Evolutionary conservation across 2,888 invertebrate genomes (phyloP).

Genomic region (Pseudolycoriella hygida): DNA sequence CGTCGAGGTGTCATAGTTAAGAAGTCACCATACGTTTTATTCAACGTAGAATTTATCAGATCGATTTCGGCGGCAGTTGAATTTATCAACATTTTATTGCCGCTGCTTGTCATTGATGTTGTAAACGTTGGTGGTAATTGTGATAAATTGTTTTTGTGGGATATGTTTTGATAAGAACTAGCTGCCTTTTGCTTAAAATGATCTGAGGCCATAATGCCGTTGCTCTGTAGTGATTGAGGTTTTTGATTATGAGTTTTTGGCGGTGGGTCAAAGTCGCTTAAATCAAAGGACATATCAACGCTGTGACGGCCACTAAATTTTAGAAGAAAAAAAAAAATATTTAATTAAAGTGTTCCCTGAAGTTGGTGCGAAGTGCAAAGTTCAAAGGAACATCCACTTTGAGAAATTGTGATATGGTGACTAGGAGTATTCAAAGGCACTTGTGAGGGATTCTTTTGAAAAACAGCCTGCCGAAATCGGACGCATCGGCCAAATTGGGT

Average conservation of each 20-base stretch:
- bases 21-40: constrained; percentile 24
- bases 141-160: background rate
- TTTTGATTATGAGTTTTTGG: constrained; percentile 20
- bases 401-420: too few relatives aligned
- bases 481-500: too few relatives aligned
- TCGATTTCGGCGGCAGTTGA: background rate
- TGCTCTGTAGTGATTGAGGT: background rate
- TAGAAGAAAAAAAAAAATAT: constrained; percentile 7
- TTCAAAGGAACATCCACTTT: too few relatives aligned
- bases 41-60: constrained; percentile 14
- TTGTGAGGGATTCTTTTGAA: too few relatives aligned
- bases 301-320: constrained; percentile 18
- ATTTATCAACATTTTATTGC: background rate
- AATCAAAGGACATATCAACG: constrained; percentile 26
- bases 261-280: constrained; percentile 25
- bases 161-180: constrained; percentile 10
- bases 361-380: too few relatives aligned
- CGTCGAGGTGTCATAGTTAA: constrained; percentile 21
- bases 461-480: too few relatives aligned
- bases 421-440: too few relatives aligned
- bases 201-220: too few relatives aligned
- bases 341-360: too few relatives aligned
- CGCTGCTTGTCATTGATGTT: background rate
- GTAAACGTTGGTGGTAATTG: background rate
- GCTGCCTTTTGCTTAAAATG: constrained; percentile 11